phyloP scores from a whole-genome alignment of 2,113 vertebrate species.

The Zosterops borbonicus region DNA sequence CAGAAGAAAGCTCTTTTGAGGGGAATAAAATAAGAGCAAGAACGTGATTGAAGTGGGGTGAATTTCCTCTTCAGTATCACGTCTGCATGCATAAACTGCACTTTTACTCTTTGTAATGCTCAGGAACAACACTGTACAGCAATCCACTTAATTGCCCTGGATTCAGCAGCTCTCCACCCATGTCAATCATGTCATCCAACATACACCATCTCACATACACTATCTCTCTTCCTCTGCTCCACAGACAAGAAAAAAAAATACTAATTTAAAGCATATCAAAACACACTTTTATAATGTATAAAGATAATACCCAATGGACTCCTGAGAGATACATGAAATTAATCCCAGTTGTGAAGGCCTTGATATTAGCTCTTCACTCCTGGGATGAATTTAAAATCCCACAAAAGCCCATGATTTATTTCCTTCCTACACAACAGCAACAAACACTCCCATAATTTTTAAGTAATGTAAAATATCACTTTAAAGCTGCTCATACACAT shows the following conservation, averaged over 20 bases:
- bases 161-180: not conserved
- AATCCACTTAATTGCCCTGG: not conserved
- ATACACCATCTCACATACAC: not conserved
- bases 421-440: constrained; percentile 76
- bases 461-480: constrained; percentile 72
- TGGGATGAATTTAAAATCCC: constrained; percentile 80
- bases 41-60: not conserved
- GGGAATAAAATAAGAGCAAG: not conserved
- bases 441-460: constrained; percentile 75
- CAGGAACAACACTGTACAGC: not conserved
- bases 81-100: not conserved
- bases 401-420: constrained; percentile 78
- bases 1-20: constrained; percentile 3
- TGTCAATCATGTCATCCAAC: not conserved
- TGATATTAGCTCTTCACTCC: constrained; percentile 77
- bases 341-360: constrained; percentile 79
- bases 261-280: constrained; percentile 78
- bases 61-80: not conserved
- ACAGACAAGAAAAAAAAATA: constrained; percentile 66
- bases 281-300: constrained; percentile 77
- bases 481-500: constrained; percentile 40
- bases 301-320: constrained; percentile 76
- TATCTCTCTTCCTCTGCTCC: constrained; percentile 7
- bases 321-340: constrained; percentile 75
- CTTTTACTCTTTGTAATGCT: constrained; percentile 4